Evolutionary conservation across 64 coral and sea anemone species (phyloP), one percentile per base, ranked within the genome.

Genomic region (Porites lutea): DNA sequence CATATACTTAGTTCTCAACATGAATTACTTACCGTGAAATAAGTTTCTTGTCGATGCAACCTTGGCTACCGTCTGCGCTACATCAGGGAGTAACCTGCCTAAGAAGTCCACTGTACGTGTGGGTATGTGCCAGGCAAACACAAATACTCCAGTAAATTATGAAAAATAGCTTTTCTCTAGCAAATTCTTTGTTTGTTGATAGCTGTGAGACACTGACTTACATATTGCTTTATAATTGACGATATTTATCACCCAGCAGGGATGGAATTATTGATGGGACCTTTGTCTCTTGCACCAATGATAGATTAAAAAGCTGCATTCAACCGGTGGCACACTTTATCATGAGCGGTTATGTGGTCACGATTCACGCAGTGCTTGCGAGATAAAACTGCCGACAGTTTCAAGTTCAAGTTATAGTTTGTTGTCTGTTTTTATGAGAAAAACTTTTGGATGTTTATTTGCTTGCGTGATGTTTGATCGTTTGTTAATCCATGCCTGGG

Each of bases 401-500:
- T 47, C 50, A 21, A 52, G 18, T 16, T 19, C 5, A 52, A 65
- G 13, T 4, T 12, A 65, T 16, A 48, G 46, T 1, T 20, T 12
- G 27, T 47, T 14, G 19, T 0, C 21, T 52, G 15, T 51, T 84
- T 68, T 69, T 8, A 10, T 65, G 9, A 68, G 0, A 60, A 19
- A 18, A 76, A 52, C 2, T 16, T 51, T 2, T 51, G 7, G 10
- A 76, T 47, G 15, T 8, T 50, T 50, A 49, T 13, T 12, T 18
- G 10, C 63, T 84, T 84, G 45, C 81, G 81, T 84, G 81, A 67
- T 84, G n/a, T 49, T 51, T 51, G n/a, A 67, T 84, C 81, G 8
- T 12, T 84, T 52, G 61, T 37, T 67, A 20, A 68, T 22, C 46
- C 46, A 46, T 19, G 19, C 18, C 63, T 16, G 43, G 12, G 62